Percentiles rank a stretch among this genome's conserved stretches.
Conservation (phyloP, 2,113 vertebrate genomes). For the Verasper variegatus region DNA sequence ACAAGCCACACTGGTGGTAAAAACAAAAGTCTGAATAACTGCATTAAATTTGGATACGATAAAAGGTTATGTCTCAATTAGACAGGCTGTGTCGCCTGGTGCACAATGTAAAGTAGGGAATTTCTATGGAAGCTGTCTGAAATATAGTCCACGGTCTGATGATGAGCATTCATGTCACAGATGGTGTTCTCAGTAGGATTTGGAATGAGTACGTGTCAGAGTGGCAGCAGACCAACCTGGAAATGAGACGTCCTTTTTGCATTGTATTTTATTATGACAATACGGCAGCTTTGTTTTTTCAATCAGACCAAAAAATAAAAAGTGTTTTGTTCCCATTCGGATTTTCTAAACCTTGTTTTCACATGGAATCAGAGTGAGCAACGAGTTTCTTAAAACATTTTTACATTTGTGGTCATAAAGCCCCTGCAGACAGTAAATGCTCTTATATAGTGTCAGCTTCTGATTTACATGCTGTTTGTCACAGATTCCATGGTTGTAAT, state of each 20-base stretch:
- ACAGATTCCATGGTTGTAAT: no score
- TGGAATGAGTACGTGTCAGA: background rate
- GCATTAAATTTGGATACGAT: no score
- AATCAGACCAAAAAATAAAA: background rate
- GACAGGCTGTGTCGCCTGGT: background rate
- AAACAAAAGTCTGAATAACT: background rate
- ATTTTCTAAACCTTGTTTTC: no score
- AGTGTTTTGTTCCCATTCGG: background rate
- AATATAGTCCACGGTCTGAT: background rate
- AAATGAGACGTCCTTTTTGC: background rate
- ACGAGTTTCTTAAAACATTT: no score
- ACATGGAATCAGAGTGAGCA: no score
- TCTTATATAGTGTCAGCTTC: no score
- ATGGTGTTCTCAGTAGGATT: background rate
- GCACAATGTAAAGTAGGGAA: no score
- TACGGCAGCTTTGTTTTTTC: background rate
- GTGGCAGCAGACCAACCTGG: constrained; percentile 1
- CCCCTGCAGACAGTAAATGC: no score
- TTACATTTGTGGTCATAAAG: no score
- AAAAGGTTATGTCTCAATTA: background rate
- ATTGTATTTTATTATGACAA: background rate
- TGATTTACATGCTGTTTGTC: no score
- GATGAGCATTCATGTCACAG: background rate
- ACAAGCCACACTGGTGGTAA: no score
- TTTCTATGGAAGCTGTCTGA: background rate